These are phyloP conservation scores for Zalophus californianus DNA, from an alignment of 2,797 vertebrate species.

Conservation along the genomic window DNA sequence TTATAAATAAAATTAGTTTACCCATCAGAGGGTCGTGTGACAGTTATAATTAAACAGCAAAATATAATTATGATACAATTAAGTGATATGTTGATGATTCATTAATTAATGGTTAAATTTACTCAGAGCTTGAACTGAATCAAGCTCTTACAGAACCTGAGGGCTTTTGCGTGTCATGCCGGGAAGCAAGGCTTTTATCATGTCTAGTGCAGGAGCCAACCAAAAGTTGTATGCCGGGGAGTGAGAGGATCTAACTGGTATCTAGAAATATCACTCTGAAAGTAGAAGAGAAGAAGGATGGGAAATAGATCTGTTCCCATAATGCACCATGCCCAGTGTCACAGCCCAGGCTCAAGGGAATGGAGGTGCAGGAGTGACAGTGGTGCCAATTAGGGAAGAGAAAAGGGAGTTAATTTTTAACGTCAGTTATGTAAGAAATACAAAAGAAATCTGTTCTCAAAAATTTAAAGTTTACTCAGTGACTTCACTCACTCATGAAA, in stretches of 20 bases:
- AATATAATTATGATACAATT: neutral
- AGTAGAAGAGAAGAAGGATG: neutral
- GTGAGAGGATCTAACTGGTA: neutral
- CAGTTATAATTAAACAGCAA: neutral
- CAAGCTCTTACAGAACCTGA: neutral
- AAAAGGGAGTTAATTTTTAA: neutral
- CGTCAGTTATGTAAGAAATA: neutral
- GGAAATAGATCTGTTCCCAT: neutral
- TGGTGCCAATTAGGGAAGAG: neutral
- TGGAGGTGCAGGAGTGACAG: neutral
- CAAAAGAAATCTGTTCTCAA: neutral
- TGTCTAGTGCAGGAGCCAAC: neutral
- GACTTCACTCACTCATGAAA: neutral
- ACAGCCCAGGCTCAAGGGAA: neutral
- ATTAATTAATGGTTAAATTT: neutral
- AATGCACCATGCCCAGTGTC: neutral
- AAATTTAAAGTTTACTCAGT: neutral
- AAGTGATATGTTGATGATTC: neutral
- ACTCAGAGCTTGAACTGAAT: neutral
- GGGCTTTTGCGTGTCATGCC: neutral
- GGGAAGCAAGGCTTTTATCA: neutral
- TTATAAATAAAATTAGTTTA: neutral
- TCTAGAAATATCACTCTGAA: neutral
- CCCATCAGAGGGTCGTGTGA: neutral
- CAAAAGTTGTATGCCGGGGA: neutral